phyloP scores from a whole-genome alignment of 2,888 invertebrate genomes.

The Malthinus seriepunctatus region DNA sequence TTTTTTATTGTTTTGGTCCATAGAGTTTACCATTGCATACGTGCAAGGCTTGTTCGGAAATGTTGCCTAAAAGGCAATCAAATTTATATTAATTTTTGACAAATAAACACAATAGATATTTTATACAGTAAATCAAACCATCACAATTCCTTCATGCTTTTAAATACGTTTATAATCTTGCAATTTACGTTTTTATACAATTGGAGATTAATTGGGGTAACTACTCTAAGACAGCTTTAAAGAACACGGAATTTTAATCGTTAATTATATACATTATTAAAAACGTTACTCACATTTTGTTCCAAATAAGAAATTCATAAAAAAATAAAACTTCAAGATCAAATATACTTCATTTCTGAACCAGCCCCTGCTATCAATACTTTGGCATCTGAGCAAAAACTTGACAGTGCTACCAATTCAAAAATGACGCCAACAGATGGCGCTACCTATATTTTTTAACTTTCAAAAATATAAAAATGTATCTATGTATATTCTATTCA shows the following conservation, averaged over 20 bases:
- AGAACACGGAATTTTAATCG: not conserved
- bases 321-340: not conserved
- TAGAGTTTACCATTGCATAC: conserved; percentile 46
- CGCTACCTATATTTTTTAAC: too few relatives aligned
- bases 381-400: conserved; percentile 1
- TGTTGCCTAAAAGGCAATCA: conserved; percentile 44
- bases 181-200: not conserved
- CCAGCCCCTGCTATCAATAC: conserved; percentile 1
- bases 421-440: too few relatives aligned
- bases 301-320: not conserved
- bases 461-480: too few relatives aligned
- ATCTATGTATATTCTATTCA: too few relatives aligned
- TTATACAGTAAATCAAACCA: conserved; percentile 23
- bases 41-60: conserved; percentile 27
- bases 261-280: not conserved
- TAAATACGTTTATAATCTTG: conserved; percentile 14
- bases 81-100: conserved; percentile 23
- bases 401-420: not conserved
- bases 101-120: not conserved
- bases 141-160: conserved; percentile 48
- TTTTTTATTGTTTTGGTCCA: conserved; percentile 52
- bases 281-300: not conserved
- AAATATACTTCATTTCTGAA: conserved; percentile 4
- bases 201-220: too few relatives aligned
- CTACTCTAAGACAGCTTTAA: not conserved